Base-by-base conservation (phyloP, 1,140 invertebrate genomes). In the Copidosoma floridanum region DNA sequence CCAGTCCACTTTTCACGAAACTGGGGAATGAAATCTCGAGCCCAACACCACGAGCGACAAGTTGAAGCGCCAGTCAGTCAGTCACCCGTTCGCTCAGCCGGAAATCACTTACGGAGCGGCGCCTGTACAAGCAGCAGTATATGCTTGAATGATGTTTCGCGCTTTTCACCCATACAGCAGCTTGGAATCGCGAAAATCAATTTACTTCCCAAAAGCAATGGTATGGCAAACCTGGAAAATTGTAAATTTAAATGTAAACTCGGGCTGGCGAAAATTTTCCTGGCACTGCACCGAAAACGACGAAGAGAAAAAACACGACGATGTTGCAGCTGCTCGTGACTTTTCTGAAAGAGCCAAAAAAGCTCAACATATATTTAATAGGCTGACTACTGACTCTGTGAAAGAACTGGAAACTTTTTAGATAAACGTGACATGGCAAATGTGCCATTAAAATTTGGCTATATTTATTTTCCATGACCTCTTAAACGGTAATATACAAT, bases 221-320 rank as follows among this genome's bases (percentile, higher is more conserved):
- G n/a, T n/a, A n/a, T n/a, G n/a, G n/a, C n/a, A n/a, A n/a, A 52
- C 64, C 26, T 35, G 43, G 55, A 61, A 54, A 65, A 71, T 73
- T 74, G 68, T 73, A 73, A 75, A 75, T 75, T 74, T 71, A 73
- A 74, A 75, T 73, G 70, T 65, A 68, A 74, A 71, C 68, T 64
- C 56, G 43, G 50, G 18, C 21, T 18, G 35, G 10, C 35, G 32
- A 32, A 35, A 46, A 14, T n/a, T n/a, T n/a, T n/a, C n/a, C n/a
- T n/a, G n/a, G n/a, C n/a, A n/a, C n/a, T n/a, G n/a, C n/a, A n/a
- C n/a, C n/a, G n/a, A n/a, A n/a, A n/a, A n/a, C n/a, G n/a, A n/a
- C n/a, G n/a, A n/a, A n/a, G n/a, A n/a, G n/a, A n/a, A n/a, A n/a
- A n/a, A n/a, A n/a, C n/a, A n/a, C n/a, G n/a, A n/a, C n/a, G n/a